Evolutionary conservation across 2,797 vertebrate species (phyloP), one percentile per base, ranked within the genome.

Genomic region (Sternotherus odoratus): DNA sequence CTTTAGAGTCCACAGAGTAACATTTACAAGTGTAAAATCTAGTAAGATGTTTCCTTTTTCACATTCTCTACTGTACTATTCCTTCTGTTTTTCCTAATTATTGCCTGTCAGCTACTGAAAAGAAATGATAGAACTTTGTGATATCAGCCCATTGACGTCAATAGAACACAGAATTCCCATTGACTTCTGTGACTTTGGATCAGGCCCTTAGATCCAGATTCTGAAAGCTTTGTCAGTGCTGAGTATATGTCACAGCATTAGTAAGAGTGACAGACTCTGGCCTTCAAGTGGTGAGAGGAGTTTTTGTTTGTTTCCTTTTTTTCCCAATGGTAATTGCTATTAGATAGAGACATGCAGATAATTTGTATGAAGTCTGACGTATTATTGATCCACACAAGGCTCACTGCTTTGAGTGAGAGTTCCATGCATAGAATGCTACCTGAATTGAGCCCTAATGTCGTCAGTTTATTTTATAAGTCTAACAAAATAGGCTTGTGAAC

Each of bases 11-110:
- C 94, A 94, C 82, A 94, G 93, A 89, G 83, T 94, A 93, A 86
- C 90, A 92, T 95, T 92, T 96, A 91, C 93, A 95, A 97, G 96
- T 97, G 97, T 98, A 97, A 98, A 98, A 98, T 89, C 91, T 86
- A 96, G 93, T 97, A 95, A 97, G 95, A 80, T 60, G 43, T 2
- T 91, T 95, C 95, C 92, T 94, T 92, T 94, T 96, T 97, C 96
- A 89, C 69, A 94, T 94, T 88, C 79, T 53, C 87, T 90, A 88
- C 87, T 95, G 94, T 97, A 95, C 12, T 87, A 91, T 95, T 89
- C 90, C 77, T 85, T 50, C 26, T 2, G n/a, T 86, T 19, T 95
- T 82, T 83, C 49, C 88, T 86, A 66, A 24, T 39, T 81, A 24
- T 54, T 93, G 66, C 10, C 81, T 92, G 8, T 91, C 89, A 87